A percentile compares a stretch with the other conserved stretches of the same genome.
phyloP scores from a whole-genome alignment of 2,113 vertebrate species.

The Aspiorhynchus laticeps region DNA sequence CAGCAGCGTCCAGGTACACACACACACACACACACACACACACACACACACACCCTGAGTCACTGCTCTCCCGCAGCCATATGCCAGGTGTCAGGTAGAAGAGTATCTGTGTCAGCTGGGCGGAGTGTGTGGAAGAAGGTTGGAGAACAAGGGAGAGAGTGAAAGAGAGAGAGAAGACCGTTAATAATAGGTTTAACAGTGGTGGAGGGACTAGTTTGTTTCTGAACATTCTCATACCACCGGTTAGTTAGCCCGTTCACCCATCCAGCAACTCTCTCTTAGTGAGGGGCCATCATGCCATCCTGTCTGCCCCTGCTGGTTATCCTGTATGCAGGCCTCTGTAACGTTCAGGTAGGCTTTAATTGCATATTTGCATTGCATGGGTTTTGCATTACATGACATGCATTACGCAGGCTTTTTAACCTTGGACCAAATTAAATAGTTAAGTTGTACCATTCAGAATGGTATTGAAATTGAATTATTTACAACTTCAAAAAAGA shows the following conservation, averaged over 20 bases:
- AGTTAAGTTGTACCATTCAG: neutral
- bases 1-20: constrained; percentile 45
- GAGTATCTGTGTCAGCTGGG: constrained; percentile 56
- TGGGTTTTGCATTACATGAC: neutral
- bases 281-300: constrained; percentile 66
- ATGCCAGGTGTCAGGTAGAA: constrained; percentile 83
- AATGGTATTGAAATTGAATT: neutral
- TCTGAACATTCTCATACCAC: constrained; percentile 1
- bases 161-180: constrained; percentile 73
- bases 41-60: constrained; percentile 1
- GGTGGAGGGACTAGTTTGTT: constrained; percentile 58
- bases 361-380: constrained; percentile 2
- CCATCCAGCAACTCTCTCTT: neutral
- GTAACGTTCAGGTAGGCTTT: constrained; percentile 69
- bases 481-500: neutral
- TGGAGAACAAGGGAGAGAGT: constrained; percentile 30
- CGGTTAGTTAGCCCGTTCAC: neutral
- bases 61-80: constrained; percentile 50
- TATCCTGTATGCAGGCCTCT: constrained; percentile 55
- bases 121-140: constrained; percentile 48
- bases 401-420: neutral
- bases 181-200: constrained; percentile 66
- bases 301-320: constrained; percentile 61
- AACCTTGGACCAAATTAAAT: neutral
- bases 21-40: neutral